phyloP scores from a whole-genome alignment of 2,888 invertebrate species.

The Tryphoninae sp. region DNA sequence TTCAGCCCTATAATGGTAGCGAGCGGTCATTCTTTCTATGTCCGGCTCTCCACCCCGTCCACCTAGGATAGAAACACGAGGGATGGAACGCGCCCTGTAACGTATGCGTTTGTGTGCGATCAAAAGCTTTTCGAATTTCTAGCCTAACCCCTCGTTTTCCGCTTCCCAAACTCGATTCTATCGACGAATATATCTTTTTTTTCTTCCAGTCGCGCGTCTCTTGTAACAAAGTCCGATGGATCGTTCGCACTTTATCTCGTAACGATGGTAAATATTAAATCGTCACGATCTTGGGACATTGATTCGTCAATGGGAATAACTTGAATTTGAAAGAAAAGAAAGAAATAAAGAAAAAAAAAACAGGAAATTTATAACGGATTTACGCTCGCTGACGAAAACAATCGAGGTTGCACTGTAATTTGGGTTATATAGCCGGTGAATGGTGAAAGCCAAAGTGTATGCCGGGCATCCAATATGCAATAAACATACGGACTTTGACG shows the following conservation, averaged over 20 bases:
- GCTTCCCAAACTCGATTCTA: conserved; percentile 49
- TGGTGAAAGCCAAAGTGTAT: conserved; percentile 64
- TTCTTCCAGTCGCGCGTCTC: not conserved
- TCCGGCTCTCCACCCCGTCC: conserved; percentile 37
- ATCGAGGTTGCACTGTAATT: conserved; percentile 22
- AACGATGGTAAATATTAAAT: no score
- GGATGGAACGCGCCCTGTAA: not conserved
- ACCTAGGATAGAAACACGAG: conserved; percentile 20
- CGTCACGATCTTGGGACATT: no score
- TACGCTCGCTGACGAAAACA: conserved; percentile 2
- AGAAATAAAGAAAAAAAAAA: no score
- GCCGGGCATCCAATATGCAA: conserved; percentile 79
- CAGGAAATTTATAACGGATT: no score
- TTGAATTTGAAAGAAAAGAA: not conserved
- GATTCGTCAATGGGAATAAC: no score
- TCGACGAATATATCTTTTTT: conserved; percentile 36
- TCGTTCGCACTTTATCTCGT: no score
- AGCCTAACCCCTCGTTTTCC: conserved; percentile 46
- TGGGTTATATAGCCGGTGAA: conserved; percentile 34
- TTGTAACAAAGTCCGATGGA: not conserved
- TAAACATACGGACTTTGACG: conserved; percentile 80
- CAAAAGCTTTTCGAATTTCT: conserved; percentile 52
- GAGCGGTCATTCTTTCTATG: conserved; percentile 46
- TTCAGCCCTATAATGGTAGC: conserved; percentile 12
- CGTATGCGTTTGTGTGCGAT: conserved; percentile 24